Evolutionary conservation across 1,140 invertebrate genomes (phyloP), one percentile per base, ranked within the genome.

Genomic region (Reticulitermes speratus): DNA sequence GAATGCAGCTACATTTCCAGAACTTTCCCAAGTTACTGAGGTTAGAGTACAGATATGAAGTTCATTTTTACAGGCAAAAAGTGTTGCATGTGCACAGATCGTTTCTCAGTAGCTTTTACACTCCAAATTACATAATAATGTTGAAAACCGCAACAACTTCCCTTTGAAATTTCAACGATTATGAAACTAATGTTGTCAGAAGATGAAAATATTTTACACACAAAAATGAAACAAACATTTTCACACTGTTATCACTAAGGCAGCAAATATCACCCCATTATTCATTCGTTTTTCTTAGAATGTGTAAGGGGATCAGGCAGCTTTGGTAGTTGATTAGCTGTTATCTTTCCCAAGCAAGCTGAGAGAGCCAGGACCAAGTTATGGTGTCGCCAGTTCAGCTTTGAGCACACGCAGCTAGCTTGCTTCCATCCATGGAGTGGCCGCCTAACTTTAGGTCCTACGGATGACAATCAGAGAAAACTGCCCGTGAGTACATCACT

Each of bases 281-380:
- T 21, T 21, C 19, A 16, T 55, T 19, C 19, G 8, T 16, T 55
- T 55, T 55, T 21, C 52, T 55, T 55, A 55, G 2, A 55, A 55
- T 21, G 19, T 55, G 52, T 55, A 55, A 55, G 19, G 52, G 52
- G 52, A 55, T 55, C 19, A 55, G 52, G 52, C 52, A 21, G 52
- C 52, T 55, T 55, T 55, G 52, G 52, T 55, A 55, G 52, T 55
- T 55, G 52, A 55, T 55, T 55, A 55, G 65, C n/a, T n/a, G 25
- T 75, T 55, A 75, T 75, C 65, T 75, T 75, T 75, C 65, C 65
- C n/a, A 30, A 75, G 65, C 65, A 75, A 75, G 65, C 65, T 30
- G 65, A 75, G 65, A 75, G 65, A 30, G 25, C n/a, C 65, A n/a
- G 25, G 65, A 30, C n/a, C 59, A 65, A 65, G 59, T 65, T 65